Conservation (phyloP, 2,888 invertebrate species). For the Ophion costatus region DNA sequence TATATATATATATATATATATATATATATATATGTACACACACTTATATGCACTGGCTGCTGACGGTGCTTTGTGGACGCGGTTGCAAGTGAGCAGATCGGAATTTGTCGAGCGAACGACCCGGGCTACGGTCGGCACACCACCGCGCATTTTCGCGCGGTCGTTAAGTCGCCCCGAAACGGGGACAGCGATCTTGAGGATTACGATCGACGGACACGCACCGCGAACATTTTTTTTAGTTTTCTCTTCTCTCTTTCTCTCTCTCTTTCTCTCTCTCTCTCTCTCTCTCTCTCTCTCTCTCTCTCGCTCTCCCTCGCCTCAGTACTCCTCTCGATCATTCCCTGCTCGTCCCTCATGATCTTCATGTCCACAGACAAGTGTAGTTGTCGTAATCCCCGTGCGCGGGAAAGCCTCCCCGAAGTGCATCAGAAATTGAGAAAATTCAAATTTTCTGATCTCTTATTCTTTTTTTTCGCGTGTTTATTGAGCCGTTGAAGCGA, state of each 20-base stretch:
- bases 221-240: background rate
- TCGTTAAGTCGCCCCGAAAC: slow-evolving; percentile 59
- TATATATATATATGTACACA: background rate
- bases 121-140: slow-evolving; percentile 19
- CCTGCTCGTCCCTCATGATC: slow-evolving; percentile 3
- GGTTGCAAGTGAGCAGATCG: slow-evolving; percentile 5
- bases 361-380: too few species aligned
- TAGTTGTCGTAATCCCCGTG: background rate
- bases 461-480: background rate
- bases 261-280: background rate
- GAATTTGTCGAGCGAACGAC: slow-evolving; percentile 49
- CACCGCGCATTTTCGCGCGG: slow-evolving; percentile 41
- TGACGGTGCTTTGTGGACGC: slow-evolving; percentile 10
- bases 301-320: background rate
- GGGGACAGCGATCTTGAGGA: slow-evolving; percentile 57
- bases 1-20: background rate
- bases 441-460: background rate
- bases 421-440: too few species aligned
- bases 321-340: background rate
- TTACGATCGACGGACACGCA: slow-evolving; percentile 63
- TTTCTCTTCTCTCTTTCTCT: background rate
- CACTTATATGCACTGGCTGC: background rate
- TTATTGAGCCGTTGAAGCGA: background rate
- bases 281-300: background rate
- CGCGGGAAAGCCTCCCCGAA: too few species aligned